phyloP scores from a whole-genome alignment of 2,888 invertebrate species.

The Macaria notata region DNA sequence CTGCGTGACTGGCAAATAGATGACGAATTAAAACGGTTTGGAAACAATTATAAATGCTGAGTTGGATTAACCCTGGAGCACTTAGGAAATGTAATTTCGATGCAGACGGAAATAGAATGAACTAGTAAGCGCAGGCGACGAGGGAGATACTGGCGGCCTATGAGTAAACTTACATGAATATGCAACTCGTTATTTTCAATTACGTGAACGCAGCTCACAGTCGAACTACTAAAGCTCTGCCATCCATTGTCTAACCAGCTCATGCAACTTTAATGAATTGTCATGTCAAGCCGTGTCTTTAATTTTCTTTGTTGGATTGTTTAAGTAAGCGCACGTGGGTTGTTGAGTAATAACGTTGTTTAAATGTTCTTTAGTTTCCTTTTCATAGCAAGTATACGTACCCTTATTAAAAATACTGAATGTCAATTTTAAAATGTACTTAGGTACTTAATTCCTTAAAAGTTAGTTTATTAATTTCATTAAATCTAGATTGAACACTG shows the following conservation, averaged over 20 bases:
- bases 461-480: too few species aligned
- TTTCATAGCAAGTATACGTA: too few species aligned
- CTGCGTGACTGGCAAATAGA: not conserved
- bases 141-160: slow-evolving; percentile 8
- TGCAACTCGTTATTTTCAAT: slow-evolving; percentile 73
- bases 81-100: slow-evolving; percentile 14
- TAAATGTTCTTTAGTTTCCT: slow-evolving; percentile 1
- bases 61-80: slow-evolving; percentile 26
- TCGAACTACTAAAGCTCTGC: slow-evolving; percentile 46
- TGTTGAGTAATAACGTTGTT: slow-evolving; percentile 30
- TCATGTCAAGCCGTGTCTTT: slow-evolving; percentile 41
- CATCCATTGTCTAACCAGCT: slow-evolving; percentile 50
- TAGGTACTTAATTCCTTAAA: not conserved
- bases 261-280: slow-evolving; percentile 59
- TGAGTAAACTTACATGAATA: slow-evolving; percentile 55
- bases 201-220: slow-evolving; percentile 54
- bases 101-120: slow-evolving; percentile 32
- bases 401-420: not conserved
- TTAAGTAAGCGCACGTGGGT: slow-evolving; percentile 33
- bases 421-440: not conserved
- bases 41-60: slow-evolving; percentile 18
- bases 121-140: slow-evolving; percentile 21
- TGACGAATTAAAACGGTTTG: not conserved
- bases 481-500: not conserved
- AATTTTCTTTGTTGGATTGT: slow-evolving; percentile 43